Percentiles rank a stretch among this genome's conserved stretches.
phyloP scores from a whole-genome alignment of 2,797 vertebrate species.

The Tympanoctomys barrerae region DNA sequence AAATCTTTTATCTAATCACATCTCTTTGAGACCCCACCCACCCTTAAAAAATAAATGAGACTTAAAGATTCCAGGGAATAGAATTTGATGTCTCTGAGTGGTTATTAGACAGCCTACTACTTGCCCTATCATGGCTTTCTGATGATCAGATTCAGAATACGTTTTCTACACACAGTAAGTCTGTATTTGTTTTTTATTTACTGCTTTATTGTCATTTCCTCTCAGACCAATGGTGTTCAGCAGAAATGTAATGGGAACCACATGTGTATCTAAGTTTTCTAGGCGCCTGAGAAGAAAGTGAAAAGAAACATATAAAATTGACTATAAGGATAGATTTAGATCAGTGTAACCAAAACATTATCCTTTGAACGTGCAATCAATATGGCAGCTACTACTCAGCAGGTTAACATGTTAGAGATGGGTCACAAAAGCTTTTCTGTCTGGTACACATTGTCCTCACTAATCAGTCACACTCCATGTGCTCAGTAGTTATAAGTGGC shows the following conservation, averaged over 20 bases:
- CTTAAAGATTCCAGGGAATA: neutral
- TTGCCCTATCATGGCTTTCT: neutral
- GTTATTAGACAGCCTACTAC: neutral
- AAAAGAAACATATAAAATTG: neutral
- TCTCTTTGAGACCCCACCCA: neutral
- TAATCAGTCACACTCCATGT: neutral
- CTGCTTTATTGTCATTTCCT: neutral
- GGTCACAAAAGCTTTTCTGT: neutral
- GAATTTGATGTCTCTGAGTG: neutral
- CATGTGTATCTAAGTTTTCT: slow-evolving; percentile 32
- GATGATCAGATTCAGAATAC: neutral
- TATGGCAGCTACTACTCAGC: slow-evolving; percentile 10
- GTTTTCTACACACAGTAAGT: neutral
- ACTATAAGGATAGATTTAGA: neutral
- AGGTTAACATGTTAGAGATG: neutral
- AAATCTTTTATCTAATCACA: neutral
- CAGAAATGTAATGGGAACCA: neutral
- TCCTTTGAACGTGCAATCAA: neutral
- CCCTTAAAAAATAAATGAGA: neutral
- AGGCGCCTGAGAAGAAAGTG: neutral
- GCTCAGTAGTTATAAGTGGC: neutral
- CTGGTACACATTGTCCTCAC: neutral
- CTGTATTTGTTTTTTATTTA: slow-evolving; percentile 28
- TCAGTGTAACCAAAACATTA: neutral
- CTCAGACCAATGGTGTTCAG: neutral